phyloP scores from a whole-genome alignment of 2,888 invertebrate genomes.

The Incurvaria masculella region DNA sequence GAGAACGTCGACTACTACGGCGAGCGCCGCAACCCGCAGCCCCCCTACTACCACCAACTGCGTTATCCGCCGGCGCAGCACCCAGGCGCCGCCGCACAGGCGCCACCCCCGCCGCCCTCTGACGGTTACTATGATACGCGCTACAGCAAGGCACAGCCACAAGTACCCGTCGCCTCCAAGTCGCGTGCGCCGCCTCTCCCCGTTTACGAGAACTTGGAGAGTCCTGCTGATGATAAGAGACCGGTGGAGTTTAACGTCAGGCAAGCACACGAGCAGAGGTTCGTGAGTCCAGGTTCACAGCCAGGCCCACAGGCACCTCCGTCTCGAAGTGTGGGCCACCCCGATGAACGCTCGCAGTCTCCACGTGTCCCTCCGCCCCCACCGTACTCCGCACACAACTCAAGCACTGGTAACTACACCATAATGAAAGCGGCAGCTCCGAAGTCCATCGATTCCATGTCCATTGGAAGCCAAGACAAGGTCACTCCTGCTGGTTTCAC shows the following conservation, averaged over 20 bases:
- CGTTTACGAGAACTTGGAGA: slow-evolving; percentile 52
- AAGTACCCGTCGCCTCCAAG: slow-evolving; percentile 63
- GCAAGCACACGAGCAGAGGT: slow-evolving; percentile 32
- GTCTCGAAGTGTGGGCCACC: slow-evolving; percentile 29
- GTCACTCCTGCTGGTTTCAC: slow-evolving; percentile 31
- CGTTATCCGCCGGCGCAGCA: slow-evolving; percentile 33
- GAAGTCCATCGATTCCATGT: slow-evolving; percentile 47
- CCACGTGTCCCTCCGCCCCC: slow-evolving; percentile 54
- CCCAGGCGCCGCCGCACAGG: slow-evolving; percentile 16
- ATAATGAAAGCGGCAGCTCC: slow-evolving; percentile 51
- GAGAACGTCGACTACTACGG: slow-evolving; percentile 82
- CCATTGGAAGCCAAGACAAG: slow-evolving; percentile 36
- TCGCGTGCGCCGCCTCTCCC: slow-evolving; percentile 33
- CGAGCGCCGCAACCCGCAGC: slow-evolving; percentile 52
- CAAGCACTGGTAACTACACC: slow-evolving; percentile 41
- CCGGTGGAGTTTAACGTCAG: slow-evolving; percentile 36
- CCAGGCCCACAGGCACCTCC: slow-evolving; percentile 44
- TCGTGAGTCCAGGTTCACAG: slow-evolving; percentile 40
- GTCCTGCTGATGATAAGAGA: slow-evolving; percentile 42
- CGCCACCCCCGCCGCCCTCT: slow-evolving; percentile 35
- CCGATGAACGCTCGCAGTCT: slow-evolving; percentile 49
- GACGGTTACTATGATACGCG: slow-evolving; percentile 53
- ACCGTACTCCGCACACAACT: slow-evolving; percentile 35
- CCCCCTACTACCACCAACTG: slow-evolving; percentile 62
- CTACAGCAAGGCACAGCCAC: slow-evolving; percentile 77